Evolutionary conservation across 2,797 vertebrate species (phyloP).

Genomic region (Cyprinodon diabolis): DNA sequence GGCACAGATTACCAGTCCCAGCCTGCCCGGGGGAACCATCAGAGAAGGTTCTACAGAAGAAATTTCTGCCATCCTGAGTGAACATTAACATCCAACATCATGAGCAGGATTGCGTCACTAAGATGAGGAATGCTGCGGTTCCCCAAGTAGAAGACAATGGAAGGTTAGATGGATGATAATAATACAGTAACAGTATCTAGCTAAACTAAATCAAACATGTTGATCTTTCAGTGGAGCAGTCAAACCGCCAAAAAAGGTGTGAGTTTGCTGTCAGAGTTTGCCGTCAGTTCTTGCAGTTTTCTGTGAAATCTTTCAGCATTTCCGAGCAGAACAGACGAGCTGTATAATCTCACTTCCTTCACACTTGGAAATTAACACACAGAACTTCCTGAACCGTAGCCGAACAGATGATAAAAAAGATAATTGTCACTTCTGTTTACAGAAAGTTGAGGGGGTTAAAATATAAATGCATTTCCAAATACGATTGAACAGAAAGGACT

Average conservation of each 20-base stretch:
- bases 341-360: slow-evolving; percentile 46
- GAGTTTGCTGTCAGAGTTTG: not conserved
- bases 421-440: not conserved
- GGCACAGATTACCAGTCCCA: too few species aligned
- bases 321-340: slow-evolving; percentile 9
- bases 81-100: too few species aligned
- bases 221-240: not conserved
- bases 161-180: too few species aligned
- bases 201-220: not conserved
- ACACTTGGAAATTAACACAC: not conserved
- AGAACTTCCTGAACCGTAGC: slow-evolving; percentile 12
- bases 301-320: not conserved
- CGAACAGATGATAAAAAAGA: fast-evolving
- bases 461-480: not conserved
- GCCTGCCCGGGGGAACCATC: too few species aligned
- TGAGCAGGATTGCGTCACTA: too few species aligned
- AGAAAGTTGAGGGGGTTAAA: not conserved
- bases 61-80: too few species aligned
- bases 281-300: not conserved
- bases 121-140: too few species aligned
- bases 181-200: too few species aligned
- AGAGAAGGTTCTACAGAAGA: too few species aligned
- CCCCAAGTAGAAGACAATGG: too few species aligned
- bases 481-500: not conserved
- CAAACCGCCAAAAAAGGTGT: not conserved